Evolutionary conservation across 2,797 vertebrate genomes (phyloP), one percentile per base, ranked within the genome.

Genomic region (Neoniphon sammara): DNA sequence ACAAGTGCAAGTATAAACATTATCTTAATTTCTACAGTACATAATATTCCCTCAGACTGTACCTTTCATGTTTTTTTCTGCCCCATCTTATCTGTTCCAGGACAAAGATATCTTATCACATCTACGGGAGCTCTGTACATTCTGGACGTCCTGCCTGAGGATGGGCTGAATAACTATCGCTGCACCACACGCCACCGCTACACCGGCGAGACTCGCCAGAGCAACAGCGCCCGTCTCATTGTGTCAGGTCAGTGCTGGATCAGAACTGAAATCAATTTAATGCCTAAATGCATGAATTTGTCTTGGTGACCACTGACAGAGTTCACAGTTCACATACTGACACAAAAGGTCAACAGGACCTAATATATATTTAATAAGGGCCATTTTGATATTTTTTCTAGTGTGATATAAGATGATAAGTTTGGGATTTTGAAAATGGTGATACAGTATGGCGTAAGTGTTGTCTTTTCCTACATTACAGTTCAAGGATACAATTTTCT

Each of bases 71-170:
- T 78, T 76, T 52, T 50, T 34, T 30, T 10, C 61, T 65, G 20
- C 1, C 53, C 71, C 25, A 34, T 75, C 15, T 78, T 20, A 9
- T 85, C 79, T 87, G 20, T 92, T 94, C 59, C 91, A 98, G 97
- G 98, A 97, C 96, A 97, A 96, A 97, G 97, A 97, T 97, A 98
- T 97, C 95, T 97, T 95, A 97, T 99, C 93, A 96, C 98, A 94
- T 96, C 97, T 95, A 97, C 96, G 70, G 98, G 98, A 96, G 97
- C 97, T 95, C 97, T 99, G 97, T 99, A 99, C 94, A 98, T 99
- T 95, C 93, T 96, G 95, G 98, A 99, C 78, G 97, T 98, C 94
- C 97, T 98, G 95, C 98, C 97, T 78, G 98, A 99, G 89, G 98
- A 99, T 64, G 97, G 97, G 72, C 92, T 99, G 93, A 98, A 98